Conservation (phyloP, 2,113 vertebrate species). For the Peromyscus californicus region DNA sequence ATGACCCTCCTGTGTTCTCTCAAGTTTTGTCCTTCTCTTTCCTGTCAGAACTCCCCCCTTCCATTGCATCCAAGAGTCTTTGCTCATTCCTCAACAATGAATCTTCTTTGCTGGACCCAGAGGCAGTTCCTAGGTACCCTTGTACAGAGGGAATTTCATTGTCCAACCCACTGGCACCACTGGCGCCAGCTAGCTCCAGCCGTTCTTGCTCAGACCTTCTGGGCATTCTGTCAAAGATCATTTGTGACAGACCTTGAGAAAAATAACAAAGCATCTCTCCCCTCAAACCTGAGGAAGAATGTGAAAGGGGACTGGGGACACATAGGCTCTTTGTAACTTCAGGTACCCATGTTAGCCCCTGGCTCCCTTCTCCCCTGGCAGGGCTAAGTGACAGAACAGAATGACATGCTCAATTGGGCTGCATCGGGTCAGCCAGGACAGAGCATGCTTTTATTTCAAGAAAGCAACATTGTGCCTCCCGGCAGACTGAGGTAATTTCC, state of each 20-base stretch:
- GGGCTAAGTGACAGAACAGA: conserved; percentile 82
- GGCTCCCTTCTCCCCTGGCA: conserved; percentile 60
- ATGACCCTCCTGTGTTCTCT: background rate
- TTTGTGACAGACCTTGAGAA: conserved; percentile 72
- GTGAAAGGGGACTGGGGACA: conserved; percentile 70
- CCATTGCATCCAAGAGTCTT: background rate
- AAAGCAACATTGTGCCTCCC: conserved; percentile 87
- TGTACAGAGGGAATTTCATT: background rate
- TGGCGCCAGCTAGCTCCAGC: background rate
- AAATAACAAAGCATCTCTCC: conserved; percentile 74
- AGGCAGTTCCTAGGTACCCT: background rate
- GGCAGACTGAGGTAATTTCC: conserved; percentile 90
- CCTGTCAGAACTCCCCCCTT: background rate
- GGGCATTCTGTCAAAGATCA: conserved; percentile 51
- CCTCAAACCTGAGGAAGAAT: conserved; percentile 9
- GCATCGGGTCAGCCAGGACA: conserved; percentile 82
- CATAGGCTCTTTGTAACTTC: conserved; percentile 82
- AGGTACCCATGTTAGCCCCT: conserved; percentile 61
- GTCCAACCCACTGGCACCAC: background rate
- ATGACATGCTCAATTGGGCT: conserved; percentile 81
- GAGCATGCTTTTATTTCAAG: conserved; percentile 90
- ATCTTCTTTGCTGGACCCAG: background rate
- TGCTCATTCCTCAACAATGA: background rate
- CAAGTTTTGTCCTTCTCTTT: background rate
- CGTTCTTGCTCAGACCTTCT: conserved; percentile 45